A percentile compares a stretch with the other conserved stretches of the same genome.
Conservation (phyloP, 1,140 invertebrate genomes). For the Hylaeus volcanicus region DNA sequence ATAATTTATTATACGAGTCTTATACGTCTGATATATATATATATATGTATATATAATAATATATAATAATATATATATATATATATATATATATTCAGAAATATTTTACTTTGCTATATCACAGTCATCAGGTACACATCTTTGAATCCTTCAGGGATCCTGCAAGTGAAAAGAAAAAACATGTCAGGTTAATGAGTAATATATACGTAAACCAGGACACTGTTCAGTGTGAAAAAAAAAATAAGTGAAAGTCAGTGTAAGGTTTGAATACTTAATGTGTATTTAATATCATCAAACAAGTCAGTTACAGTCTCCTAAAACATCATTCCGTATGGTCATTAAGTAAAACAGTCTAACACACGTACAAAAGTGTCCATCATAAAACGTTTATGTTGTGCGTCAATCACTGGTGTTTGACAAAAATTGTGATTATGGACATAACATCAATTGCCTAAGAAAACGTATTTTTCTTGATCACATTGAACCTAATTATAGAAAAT, state of each 20-base stretch:
- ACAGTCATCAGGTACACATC: slow-evolving; percentile 78
- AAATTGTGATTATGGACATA: slow-evolving; percentile 46
- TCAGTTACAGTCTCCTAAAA: slow-evolving; percentile 76
- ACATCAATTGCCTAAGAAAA: slow-evolving; percentile 44
- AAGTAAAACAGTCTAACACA: slow-evolving; percentile 68
- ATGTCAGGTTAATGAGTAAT: slow-evolving; percentile 33
- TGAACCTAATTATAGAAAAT: slow-evolving; percentile 31
- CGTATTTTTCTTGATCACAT: slow-evolving; percentile 33
- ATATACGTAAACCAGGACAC: slow-evolving; percentile 33
- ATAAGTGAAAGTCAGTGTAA: slow-evolving; percentile 64
- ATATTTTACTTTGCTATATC: slow-evolving; percentile 67
- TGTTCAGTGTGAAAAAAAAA: slow-evolving; percentile 54
- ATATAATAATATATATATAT: neutral
- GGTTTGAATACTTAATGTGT: slow-evolving; percentile 70
- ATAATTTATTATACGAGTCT: slow-evolving; percentile 50
- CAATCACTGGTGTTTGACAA: slow-evolving; percentile 54
- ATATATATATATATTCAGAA: slow-evolving; percentile 52
- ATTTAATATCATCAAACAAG: slow-evolving; percentile 71
- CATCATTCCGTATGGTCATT: slow-evolving; percentile 70
- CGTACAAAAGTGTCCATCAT: slow-evolving; percentile 70
- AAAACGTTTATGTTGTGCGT: slow-evolving; percentile 66
- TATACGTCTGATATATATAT: slow-evolving; percentile 39
- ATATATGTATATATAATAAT: too few species aligned
- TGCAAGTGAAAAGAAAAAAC: slow-evolving; percentile 73
- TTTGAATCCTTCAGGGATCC: slow-evolving; percentile 67